Evolutionary conservation across 2,888 invertebrate species (phyloP), one percentile per base, ranked within the genome.

Genomic region (Palloptera scutellata): DNA sequence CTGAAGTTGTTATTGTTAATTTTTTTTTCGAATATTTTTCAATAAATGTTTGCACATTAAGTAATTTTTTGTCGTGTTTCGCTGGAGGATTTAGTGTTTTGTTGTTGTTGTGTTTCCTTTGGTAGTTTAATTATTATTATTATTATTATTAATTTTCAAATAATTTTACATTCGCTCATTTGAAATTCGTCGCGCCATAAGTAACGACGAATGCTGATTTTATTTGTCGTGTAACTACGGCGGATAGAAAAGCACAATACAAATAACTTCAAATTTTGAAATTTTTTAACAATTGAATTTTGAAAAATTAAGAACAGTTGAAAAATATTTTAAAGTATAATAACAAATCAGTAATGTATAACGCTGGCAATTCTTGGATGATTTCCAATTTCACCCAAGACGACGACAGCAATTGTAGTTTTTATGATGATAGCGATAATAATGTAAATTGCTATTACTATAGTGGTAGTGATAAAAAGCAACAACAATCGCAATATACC

Each of bases 161-260:
- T 74, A 73, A 67, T 73, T 69, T 60, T 73, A 76, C 70, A 73
- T 73, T 76, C 71, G 78, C 73, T 79, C 76, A 76, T 77, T 80
- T 79, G 61, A 66, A 72, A 74, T 73, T 72, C 70, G 64, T 69
- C 71, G 67, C 68, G 66, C 70, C 68, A 71, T 68, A 58, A 69
- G 71, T 71, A 70, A 68, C 61, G 64, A 69, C 69, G 68, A 58
- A 30, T 30, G 30, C 6, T 30, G 30, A 30, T 30, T 30, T 30
- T 30, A 6, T 30, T 30, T 30, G 3, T 6, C 30, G 6, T 30
- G 30, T 30, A 30, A 30, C 30, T 30, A 30, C 2, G 30, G 2
- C 30, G 30, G 30, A 30, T 4, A 30, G 6, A 30, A 30, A 30
- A n/a, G n/a, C n/a, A n/a, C n/a, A n/a, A 6, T 30, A 30, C 30